Evolutionary conservation across 2,888 invertebrate genomes (phyloP), one percentile per base, ranked within the genome.

Genomic region (Aleiodes leptofemur): DNA sequence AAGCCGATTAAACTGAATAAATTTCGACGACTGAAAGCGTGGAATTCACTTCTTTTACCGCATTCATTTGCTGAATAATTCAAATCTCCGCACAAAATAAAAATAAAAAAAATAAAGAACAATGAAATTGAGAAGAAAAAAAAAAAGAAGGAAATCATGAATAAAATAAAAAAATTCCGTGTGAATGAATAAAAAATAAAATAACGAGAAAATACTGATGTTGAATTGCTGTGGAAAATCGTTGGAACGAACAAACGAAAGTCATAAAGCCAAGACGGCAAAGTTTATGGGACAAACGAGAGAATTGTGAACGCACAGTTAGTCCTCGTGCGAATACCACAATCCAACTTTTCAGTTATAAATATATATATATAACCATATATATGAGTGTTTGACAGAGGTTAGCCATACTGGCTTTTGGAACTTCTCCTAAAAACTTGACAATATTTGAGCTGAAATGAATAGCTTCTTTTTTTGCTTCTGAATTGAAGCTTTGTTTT

Each of bases 1-100:
- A 55, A 53, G 53, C 53, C 69, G 56, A 69, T 69, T 70, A 69
- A 69, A 43, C 23, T 48, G 59, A 48, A 71, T 71, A 48, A 57
- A 71, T 56, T 69, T 57, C 11, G 14, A 13, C 11, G 6, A 43
- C 7, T 50, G 48, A 2, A 48, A 50, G 71, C 59, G 48, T 59
- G 31, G 48, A 57, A 71, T 71, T 59, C 59, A 71, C 48, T 57
- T 43, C 13, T 14, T 48, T 57, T 71, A 38, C 29, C 48, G 57
- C 16, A 38, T 48, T 57, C 50, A 55, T 43, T 64, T 56, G 13
- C 7, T 70, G 69, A 70, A 70, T 70, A 38, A 70, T 57, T 56
- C 69, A 70, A 38, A 55, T 56, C 16, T 38, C 38, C 5, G 16
- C 11, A 23, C 3, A 3, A 53, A n/a, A 4, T 48, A 11, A 6